These are phyloP conservation scores for Mythimna ferrago DNA, from an alignment of 2,888 invertebrate species.

Conservation along the genomic window DNA sequence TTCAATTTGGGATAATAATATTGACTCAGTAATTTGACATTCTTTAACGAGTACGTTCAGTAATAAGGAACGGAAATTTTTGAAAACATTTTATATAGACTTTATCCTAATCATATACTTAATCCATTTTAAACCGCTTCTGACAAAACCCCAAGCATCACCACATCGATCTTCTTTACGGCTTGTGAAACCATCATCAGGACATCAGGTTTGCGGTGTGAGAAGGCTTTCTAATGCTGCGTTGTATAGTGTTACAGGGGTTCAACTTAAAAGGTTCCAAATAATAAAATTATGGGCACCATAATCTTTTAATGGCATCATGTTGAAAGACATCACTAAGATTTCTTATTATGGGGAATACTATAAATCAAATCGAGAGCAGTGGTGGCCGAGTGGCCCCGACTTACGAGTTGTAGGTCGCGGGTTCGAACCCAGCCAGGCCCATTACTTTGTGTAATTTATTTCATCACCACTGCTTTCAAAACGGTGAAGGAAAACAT, in stretches of 20 bases:
- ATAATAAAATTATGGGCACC: not conserved
- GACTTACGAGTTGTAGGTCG: no score
- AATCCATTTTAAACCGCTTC: not conserved
- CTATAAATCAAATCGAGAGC: no score
- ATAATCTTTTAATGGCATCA: not conserved
- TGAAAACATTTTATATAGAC: not conserved
- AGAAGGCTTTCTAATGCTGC: not conserved
- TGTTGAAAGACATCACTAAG: no score
- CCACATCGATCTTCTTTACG: not conserved
- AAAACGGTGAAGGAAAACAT: no score
- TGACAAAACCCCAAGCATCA: not conserved
- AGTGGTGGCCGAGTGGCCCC: no score
- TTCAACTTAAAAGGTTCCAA: not conserved
- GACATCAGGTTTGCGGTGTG: not conserved
- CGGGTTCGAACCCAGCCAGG: no score
- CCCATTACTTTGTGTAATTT: no score
- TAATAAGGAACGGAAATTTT: not conserved
- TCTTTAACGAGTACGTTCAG: not conserved
- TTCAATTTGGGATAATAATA: slow-evolving; percentile 19
- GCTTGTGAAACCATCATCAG: not conserved
- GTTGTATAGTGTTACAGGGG: not conserved
- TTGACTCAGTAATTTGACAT: not conserved
- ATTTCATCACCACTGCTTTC: no score
- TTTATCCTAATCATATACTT: not conserved
- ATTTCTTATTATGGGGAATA: no score